Evolutionary conservation across 2,113 vertebrate species (phyloP).

Genomic region (Amphiprion percula): DNA sequence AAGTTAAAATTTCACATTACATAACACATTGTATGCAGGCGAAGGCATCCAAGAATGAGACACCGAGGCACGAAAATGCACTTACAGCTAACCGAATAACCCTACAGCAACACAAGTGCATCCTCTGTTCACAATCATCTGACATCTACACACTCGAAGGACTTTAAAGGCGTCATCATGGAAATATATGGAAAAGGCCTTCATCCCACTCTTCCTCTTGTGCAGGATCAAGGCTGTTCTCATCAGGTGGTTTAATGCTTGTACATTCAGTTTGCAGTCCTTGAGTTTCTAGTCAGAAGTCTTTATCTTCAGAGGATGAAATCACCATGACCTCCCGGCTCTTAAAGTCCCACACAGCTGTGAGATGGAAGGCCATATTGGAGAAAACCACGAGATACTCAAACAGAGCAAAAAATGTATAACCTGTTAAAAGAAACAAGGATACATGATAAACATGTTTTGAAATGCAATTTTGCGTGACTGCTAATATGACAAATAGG

Average conservation of each 20-base stretch:
- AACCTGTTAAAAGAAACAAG: constrained; percentile 82
- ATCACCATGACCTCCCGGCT: constrained; percentile 91
- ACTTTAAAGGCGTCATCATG: constrained; percentile 18
- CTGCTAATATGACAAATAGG: neutral
- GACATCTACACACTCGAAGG: constrained; percentile 5
- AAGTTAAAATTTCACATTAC: constrained; percentile 36
- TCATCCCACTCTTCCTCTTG: constrained; percentile 43
- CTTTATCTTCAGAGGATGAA: constrained; percentile 90
- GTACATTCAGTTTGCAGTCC: neutral
- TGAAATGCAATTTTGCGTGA: neutral
- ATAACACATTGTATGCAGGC: neutral
- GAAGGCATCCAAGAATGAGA: constrained; percentile 39
- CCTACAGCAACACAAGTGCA: constrained; percentile 12
- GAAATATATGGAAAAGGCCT: constrained; percentile 64
- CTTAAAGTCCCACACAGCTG: constrained; percentile 95
- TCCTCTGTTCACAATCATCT: constrained; percentile 11
- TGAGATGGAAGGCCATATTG: constrained; percentile 99
- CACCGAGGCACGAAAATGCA: constrained; percentile 35
- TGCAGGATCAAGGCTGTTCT: constrained; percentile 12
- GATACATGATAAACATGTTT: neutral
- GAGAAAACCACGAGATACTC: constrained; percentile 95
- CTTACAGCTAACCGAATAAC: neutral
- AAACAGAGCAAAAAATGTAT: constrained; percentile 94
- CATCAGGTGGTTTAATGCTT: constrained; percentile 1
- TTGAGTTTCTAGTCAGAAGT: constrained; percentile 84